These are phyloP conservation scores for Tetanocera ferruginea DNA, from an alignment of 2,888 invertebrate genomes.

Conservation along the genomic window DNA sequence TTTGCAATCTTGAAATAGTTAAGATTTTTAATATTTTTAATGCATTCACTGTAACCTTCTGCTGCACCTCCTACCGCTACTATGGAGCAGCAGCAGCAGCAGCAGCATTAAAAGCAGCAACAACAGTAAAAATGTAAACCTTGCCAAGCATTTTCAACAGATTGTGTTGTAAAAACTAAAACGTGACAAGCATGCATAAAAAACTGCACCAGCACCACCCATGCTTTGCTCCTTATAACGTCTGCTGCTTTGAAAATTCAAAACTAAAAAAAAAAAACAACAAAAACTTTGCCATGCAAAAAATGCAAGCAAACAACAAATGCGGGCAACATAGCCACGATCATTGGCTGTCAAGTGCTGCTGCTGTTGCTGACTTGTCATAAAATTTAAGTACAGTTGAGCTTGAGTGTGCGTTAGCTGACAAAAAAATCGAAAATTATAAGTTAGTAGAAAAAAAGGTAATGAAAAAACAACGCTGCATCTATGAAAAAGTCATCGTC, in stretches of 20 bases:
- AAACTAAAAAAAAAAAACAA: not conserved
- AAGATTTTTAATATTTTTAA: too few species aligned
- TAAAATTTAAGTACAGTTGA: not conserved
- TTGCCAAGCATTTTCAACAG: too few species aligned
- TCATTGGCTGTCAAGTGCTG: not conserved
- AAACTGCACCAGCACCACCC: not conserved
- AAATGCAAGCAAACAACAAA: conserved; percentile 6
- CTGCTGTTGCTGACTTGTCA: not conserved
- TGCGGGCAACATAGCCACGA: conserved; percentile 5
- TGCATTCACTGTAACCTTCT: too few species aligned
- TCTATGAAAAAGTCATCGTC: not conserved
- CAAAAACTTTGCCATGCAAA: not conserved
- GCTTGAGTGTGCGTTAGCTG: not conserved
- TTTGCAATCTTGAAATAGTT: not conserved
- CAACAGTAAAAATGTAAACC: too few species aligned
- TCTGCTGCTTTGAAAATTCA: not conserved
- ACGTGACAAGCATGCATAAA: conserved; percentile 23
- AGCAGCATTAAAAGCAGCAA: too few species aligned
- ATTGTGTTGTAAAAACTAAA: not conserved
- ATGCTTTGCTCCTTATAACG: not conserved
- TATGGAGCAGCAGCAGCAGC: too few species aligned
- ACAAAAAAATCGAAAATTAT: not conserved
- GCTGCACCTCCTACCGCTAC: too few species aligned
- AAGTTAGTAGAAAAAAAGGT: too few species aligned
- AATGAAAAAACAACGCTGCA: not conserved